Evolutionary conservation across 2,888 invertebrate genomes (phyloP).

Genomic region (Torymus auratus): DNA sequence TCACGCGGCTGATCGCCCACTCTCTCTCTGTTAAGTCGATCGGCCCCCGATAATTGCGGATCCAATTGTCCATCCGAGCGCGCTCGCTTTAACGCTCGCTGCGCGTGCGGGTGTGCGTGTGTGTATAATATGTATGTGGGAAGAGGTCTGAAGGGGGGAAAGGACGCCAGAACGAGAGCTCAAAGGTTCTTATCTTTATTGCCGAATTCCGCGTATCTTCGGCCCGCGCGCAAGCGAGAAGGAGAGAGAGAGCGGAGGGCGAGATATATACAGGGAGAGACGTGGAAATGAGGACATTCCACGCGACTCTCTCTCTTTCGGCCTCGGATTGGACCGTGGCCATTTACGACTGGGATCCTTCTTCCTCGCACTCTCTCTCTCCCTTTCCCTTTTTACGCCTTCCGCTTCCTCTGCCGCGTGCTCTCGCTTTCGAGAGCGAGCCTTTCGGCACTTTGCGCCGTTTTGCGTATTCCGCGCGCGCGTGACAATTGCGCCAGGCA

Average conservation of each 20-base stretch:
- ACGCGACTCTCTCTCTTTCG: slow-evolving; percentile 57
- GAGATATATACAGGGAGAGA: slow-evolving; percentile 34
- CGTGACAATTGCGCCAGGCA: slow-evolving; percentile 38
- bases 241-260: slow-evolving; percentile 28
- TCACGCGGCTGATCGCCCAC: not conserved
- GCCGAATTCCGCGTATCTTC: slow-evolving; percentile 68
- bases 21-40: slow-evolving; percentile 38
- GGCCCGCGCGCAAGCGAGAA: slow-evolving; percentile 57
- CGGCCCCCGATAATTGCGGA: slow-evolving; percentile 52
- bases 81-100: slow-evolving; percentile 3
- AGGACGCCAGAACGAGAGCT: slow-evolving; percentile 29
- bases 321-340: slow-evolving; percentile 67
- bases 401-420: slow-evolving; percentile 10
- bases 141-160: not conserved
- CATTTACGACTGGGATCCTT: slow-evolving; percentile 63
- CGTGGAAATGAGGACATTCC: slow-evolving; percentile 71
- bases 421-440: slow-evolving; percentile 11
- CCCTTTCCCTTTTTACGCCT: not conserved
- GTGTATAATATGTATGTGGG: not conserved
- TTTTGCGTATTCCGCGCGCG: slow-evolving; percentile 47
- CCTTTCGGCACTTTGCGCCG: slow-evolving; percentile 6
- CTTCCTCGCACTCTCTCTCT: slow-evolving; percentile 16
- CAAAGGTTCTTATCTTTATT: slow-evolving; percentile 72
- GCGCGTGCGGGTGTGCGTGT: not conserved
- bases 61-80: slow-evolving; percentile 52